Conservation (phyloP, 1,140 invertebrate genomes). For the Drosophila albomicans region DNA sequence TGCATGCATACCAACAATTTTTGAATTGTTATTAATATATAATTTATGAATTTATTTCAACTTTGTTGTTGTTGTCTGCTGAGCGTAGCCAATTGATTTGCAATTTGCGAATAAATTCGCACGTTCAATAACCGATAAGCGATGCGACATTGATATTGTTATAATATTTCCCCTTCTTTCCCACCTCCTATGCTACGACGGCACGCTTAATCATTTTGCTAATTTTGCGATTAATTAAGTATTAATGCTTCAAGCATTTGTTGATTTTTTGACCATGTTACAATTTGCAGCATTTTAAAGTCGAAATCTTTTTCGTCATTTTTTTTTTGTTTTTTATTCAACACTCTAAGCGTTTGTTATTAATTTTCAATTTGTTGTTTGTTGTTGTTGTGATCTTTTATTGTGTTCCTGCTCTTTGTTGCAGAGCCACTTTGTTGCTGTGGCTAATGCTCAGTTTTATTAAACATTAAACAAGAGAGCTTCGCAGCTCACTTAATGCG, state of each 20-base stretch:
- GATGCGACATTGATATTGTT: conserved; percentile 57
- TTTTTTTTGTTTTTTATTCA: not conserved
- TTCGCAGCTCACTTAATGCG: conserved; percentile 60
- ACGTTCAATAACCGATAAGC: conserved; percentile 64
- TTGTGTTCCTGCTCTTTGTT: conserved; percentile 71
- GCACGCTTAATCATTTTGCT: conserved; percentile 23
- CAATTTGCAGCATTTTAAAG: conserved; percentile 48
- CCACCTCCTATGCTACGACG: not conserved
- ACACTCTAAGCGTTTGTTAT: conserved; percentile 44
- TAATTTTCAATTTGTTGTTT: conserved; percentile 44
- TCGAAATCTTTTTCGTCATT: conserved; percentile 46
- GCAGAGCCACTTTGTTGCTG: conserved; percentile 36
- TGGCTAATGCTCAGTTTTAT: conserved; percentile 72
- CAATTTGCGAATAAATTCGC: conserved; percentile 33
- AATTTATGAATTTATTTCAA: conserved; percentile 45
- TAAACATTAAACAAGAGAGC: conserved; percentile 65
- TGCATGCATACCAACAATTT: conserved; percentile 45
- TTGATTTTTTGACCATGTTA: conserved; percentile 59
- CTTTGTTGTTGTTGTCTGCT: not conserved
- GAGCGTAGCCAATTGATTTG: conserved; percentile 46
- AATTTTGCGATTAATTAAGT: conserved; percentile 39
- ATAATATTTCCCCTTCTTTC: not conserved
- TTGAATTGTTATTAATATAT: conserved; percentile 45
- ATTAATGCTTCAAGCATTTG: conserved; percentile 35
- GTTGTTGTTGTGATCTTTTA: conserved; percentile 31